A percentile compares a stretch with the other conserved stretches of the same genome.
Evolutionary conservation across 2,113 vertebrate genomes (phyloP).

Genomic region (Poeciliopsis prolifica): DNA sequence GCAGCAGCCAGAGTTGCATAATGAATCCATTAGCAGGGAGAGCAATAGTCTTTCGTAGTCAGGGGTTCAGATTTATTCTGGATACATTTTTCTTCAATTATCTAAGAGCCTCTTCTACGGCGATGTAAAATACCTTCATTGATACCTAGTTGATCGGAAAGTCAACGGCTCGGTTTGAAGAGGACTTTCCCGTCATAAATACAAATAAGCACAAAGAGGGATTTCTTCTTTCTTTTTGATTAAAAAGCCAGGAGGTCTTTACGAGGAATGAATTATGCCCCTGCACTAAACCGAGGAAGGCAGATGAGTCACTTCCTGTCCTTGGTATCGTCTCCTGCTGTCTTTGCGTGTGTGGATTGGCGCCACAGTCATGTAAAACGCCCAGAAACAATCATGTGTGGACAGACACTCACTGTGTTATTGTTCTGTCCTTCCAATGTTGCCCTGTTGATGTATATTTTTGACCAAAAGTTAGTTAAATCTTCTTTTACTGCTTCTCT

Average conservation of each 20-base stretch:
- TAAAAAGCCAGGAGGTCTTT: constrained; percentile 28
- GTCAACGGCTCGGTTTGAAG: background rate
- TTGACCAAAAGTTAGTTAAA: too few species aligned
- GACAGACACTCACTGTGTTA: too few species aligned
- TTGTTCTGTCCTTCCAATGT: too few species aligned
- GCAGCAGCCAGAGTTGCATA: background rate
- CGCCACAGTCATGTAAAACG: background rate
- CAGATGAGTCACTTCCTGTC: constrained; percentile 26
- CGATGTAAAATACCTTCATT: constrained; percentile 34
- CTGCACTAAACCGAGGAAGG: background rate
- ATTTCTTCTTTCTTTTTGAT: constrained; percentile 33
- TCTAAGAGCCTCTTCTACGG: constrained; percentile 18
- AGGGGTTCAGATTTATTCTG: background rate
- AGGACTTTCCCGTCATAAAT: constrained; percentile 6
- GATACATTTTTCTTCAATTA: constrained; percentile 15
- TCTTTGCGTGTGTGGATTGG: constrained; percentile 4
- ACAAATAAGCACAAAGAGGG: constrained; percentile 9
- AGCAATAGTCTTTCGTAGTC: constrained; percentile 24
- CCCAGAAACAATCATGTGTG: background rate
- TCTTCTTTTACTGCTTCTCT: too few species aligned
- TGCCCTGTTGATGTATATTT: too few species aligned
- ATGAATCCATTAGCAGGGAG: constrained; percentile 15
- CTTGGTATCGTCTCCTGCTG: background rate
- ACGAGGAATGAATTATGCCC: constrained; percentile 20
- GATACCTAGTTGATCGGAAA: constrained; percentile 10